Evolutionary conservation across 1,140 invertebrate genomes (phyloP).

Genomic region (Bombus confusus): DNA sequence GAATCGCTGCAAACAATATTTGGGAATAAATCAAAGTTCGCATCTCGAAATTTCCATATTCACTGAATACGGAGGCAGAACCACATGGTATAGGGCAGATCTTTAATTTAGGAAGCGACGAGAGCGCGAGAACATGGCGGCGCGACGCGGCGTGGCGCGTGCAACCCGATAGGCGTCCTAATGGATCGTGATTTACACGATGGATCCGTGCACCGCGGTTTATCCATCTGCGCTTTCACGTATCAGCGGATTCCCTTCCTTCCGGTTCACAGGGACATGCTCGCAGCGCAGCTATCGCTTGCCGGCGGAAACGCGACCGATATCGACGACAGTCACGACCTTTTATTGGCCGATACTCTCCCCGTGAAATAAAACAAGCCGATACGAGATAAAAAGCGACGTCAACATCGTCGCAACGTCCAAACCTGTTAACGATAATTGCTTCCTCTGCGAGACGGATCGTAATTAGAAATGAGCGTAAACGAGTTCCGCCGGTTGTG

Average conservation of each 20-base stretch:
- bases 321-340: neutral
- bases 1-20: neutral
- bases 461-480: conserved; percentile 24
- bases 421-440: conserved; percentile 11
- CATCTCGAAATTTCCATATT: neutral
- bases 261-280: neutral
- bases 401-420: neutral
- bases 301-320: neutral
- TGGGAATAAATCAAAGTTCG: neutral
- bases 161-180: conserved; percentile 14
- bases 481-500: conserved; percentile 1
- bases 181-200: conserved; percentile 45
- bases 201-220: conserved; percentile 14
- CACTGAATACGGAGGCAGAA: neutral
- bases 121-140: neutral
- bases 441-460: neutral
- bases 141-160: neutral
- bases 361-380: neutral
- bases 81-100: neutral
- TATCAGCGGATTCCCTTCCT: conserved; percentile 32
- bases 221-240: conserved; percentile 42
- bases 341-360: neutral
- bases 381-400: neutral
- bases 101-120: conserved; percentile 17
- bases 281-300: conserved; percentile 4